These are phyloP conservation scores for Sebastiscus tertius DNA, from an alignment of 2,797 vertebrate species.

Conservation along the genomic window DNA sequence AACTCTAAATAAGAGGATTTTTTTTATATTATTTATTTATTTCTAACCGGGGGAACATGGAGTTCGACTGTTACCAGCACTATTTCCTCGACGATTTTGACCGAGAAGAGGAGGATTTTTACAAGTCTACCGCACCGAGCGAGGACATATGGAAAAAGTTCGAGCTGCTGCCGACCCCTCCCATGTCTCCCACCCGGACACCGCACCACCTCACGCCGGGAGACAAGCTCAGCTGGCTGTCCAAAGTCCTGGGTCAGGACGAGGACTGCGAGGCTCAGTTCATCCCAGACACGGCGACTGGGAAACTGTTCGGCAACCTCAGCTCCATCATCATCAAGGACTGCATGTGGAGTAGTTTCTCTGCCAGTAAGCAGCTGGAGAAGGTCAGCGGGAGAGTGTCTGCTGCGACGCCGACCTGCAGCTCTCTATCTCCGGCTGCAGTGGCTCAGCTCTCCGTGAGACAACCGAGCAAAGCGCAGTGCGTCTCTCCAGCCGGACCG, in stretches of 20 bases:
- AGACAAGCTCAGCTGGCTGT: slow-evolving; percentile 81
- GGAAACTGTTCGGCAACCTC: slow-evolving; percentile 87
- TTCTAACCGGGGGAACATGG: slow-evolving; percentile 80
- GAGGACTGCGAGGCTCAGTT: slow-evolving; percentile 82
- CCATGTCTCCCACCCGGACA: slow-evolving; percentile 87
- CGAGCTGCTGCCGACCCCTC: slow-evolving; percentile 92
- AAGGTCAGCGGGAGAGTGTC: slow-evolving; percentile 87
- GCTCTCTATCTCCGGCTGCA: slow-evolving; percentile 19
- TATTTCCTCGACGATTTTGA: slow-evolving; percentile 92
- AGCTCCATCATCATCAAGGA: slow-evolving; percentile 94
- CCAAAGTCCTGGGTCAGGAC: slow-evolving; percentile 82
- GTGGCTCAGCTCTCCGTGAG: slow-evolving; percentile 55
- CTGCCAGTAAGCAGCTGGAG: slow-evolving; percentile 90
- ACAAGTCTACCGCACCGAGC: slow-evolving; percentile 93
- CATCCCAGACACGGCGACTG: slow-evolving; percentile 72
- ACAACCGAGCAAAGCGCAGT: slow-evolving; percentile 64
- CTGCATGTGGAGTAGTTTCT: slow-evolving; percentile 99
- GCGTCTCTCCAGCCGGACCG: slow-evolving; percentile 61
- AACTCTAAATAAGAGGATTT: slow-evolving; percentile 46
- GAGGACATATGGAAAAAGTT: slow-evolving; percentile 99
- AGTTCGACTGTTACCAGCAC: slow-evolving; percentile 89
- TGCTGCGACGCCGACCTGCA: slow-evolving; percentile 53
- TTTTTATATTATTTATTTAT: background rate
- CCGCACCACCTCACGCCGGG: slow-evolving; percentile 71
- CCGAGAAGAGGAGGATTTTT: slow-evolving; percentile 90